Conservation (phyloP, 2,113 vertebrate genomes). For the zebrafish (Danio rerio) region DNA sequence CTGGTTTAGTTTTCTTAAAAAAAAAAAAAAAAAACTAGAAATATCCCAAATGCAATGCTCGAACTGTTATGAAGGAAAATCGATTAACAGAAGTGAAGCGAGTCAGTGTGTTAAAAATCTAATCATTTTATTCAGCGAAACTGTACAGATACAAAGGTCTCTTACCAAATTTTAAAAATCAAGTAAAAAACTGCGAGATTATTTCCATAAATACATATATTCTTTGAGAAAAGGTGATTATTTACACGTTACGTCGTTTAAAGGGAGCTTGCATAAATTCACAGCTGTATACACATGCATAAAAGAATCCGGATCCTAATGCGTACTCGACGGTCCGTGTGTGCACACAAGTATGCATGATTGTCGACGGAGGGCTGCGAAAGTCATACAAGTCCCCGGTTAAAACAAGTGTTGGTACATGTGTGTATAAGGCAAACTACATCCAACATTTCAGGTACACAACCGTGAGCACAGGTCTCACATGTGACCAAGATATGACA, state of each 20-base stretch:
- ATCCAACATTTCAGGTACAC: conserved; percentile 39
- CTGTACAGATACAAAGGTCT: conserved; percentile 83
- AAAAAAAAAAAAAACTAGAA: background rate
- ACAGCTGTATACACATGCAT: conserved; percentile 77
- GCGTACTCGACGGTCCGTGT: conserved; percentile 32
- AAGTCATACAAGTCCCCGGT: conserved; percentile 55
- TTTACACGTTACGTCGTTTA: conserved; percentile 81
- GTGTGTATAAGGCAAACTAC: conserved; percentile 55
- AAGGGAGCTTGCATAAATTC: conserved; percentile 74
- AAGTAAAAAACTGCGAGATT: conserved; percentile 82
- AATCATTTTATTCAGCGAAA: conserved; percentile 88
- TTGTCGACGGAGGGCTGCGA: conserved; percentile 59
- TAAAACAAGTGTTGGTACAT: conserved; percentile 50
- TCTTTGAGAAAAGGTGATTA: conserved; percentile 82
- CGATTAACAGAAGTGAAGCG: background rate
- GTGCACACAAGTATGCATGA: conserved; percentile 59
- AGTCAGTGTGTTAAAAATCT: conserved; percentile 60
- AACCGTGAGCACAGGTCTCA: conserved; percentile 43
- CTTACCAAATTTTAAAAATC: conserved; percentile 73
- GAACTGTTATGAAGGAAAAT: background rate
- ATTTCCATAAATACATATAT: conserved; percentile 85
- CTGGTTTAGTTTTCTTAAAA: background rate
- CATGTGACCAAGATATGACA: conserved; percentile 43
- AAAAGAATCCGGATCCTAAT: conserved; percentile 49
- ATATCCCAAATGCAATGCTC: too few relatives aligned